Percentiles rank a stretch among this genome's conserved stretches.
Evolutionary conservation across 2,888 invertebrate genomes (phyloP).

Genomic region (Entomobrya proxima): DNA sequence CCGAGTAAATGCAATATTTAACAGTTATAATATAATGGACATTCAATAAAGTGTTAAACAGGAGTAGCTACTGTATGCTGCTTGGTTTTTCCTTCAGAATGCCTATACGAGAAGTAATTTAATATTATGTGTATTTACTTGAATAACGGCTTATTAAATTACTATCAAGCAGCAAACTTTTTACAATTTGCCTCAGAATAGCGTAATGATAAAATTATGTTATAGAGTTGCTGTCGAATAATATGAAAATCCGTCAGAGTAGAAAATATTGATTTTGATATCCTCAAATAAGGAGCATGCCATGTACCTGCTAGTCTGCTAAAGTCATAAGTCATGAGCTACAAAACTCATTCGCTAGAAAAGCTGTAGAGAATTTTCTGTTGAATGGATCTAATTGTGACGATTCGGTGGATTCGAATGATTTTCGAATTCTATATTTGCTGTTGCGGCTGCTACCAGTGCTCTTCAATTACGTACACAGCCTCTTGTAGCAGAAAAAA

Average conservation of each 20-base stretch:
- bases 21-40: background rate
- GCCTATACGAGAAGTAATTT: too few relatives aligned
- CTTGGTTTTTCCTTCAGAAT: too few relatives aligned
- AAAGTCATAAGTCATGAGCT: too few relatives aligned
- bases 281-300: too few relatives aligned
- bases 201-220: too few relatives aligned
- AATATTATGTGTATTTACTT: slow-evolving; percentile 36
- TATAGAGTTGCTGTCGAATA: background rate
- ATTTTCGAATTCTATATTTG: background rate
- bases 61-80: background rate
- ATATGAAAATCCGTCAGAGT: background rate
- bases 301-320: too few relatives aligned
- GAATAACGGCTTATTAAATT: slow-evolving; percentile 4
- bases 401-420: background rate
- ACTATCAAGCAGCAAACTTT: background rate
- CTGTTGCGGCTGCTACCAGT: too few relatives aligned
- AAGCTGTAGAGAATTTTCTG: background rate
- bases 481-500: too few relatives aligned
- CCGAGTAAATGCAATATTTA: too few relatives aligned
- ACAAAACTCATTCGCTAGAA: background rate
- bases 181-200: background rate
- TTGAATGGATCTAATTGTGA: background rate
- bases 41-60: background rate
- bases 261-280: background rate
- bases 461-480: background rate